These are phyloP conservation scores for Atrina japonica DNA, from an alignment of 2,888 invertebrate genomes.

Conservation along the genomic window DNA sequence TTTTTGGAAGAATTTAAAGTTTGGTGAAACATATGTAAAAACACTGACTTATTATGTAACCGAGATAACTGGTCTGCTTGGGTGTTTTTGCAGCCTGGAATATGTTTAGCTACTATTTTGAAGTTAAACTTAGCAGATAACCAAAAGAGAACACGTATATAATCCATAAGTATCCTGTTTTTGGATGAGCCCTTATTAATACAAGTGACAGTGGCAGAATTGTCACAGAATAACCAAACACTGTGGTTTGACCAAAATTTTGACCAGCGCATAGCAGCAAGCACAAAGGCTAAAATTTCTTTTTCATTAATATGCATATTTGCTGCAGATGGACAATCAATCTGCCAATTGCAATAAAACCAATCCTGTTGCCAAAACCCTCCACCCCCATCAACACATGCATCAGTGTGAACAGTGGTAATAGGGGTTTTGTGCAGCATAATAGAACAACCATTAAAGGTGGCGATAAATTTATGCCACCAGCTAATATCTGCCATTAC, in stretches of 20 bases:
- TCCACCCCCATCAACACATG: constrained; percentile 25
- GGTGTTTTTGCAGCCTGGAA: not conserved
- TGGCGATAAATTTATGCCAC: constrained; percentile 26
- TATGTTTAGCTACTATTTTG: constrained; percentile 2
- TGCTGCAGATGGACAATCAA: constrained; percentile 25
- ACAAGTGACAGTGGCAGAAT: constrained; percentile 2
- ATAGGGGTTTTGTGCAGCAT: constrained; percentile 23
- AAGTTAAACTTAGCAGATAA: constrained; percentile 18
- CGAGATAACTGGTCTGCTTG: constrained; percentile 12
- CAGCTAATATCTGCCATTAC: constrained; percentile 25
- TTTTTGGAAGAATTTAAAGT: not conserved
- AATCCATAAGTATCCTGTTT: constrained; percentile 6
- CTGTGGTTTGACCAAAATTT: constrained; percentile 5
- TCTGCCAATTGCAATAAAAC: constrained; percentile 34
- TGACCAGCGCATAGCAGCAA: constrained; percentile 5
- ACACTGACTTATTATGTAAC: not conserved
- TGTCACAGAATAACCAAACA: constrained; percentile 2
- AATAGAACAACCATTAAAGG: constrained; percentile 29
- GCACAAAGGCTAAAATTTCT: constrained; percentile 3
- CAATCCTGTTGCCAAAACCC: constrained; percentile 27
- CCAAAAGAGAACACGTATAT: constrained; percentile 4
- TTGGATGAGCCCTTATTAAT: constrained; percentile 15
- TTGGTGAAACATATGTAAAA: not conserved
- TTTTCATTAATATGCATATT: constrained; percentile 31
- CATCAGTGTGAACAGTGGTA: constrained; percentile 30